These are phyloP conservation scores for Pocillopora grandis DNA, from an alignment of 92 coral and sea anemone genomes.

Conservation along the genomic window DNA sequence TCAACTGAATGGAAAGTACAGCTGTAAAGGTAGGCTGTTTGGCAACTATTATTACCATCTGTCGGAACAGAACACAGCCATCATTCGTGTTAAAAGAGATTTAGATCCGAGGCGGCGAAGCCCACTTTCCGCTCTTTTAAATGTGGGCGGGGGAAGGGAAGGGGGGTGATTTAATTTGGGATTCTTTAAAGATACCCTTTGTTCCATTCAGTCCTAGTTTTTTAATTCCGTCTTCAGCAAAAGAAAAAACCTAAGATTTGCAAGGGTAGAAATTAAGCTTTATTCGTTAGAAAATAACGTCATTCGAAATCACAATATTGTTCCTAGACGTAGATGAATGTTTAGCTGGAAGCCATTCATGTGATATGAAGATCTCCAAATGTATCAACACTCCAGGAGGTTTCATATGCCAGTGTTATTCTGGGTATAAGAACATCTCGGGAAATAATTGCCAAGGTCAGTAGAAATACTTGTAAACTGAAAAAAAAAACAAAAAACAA, in stretches of 20 bases:
- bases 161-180: no score
- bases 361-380: not conserved
- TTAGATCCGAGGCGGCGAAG: no score
- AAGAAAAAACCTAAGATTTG: no score
- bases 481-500: not conserved
- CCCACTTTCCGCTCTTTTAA: no score
- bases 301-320: no score
- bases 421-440: not conserved
- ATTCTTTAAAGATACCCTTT: no score
- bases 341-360: not conserved
- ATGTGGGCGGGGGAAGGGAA: no score
- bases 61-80: not conserved
- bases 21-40: not conserved
- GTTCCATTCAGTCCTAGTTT: no score
- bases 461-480: not conserved
- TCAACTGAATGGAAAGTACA: not conserved
- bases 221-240: no score
- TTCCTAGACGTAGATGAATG: constrained; percentile 19
- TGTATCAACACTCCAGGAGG: constrained; percentile 10
- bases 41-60: not conserved
- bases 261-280: no score
- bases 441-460: not conserved
- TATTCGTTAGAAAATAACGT: no score
- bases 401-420: not conserved
- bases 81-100: no score